Conservation (phyloP, 1,140 invertebrate species). For the Dreissena rostriformis region DNA sequence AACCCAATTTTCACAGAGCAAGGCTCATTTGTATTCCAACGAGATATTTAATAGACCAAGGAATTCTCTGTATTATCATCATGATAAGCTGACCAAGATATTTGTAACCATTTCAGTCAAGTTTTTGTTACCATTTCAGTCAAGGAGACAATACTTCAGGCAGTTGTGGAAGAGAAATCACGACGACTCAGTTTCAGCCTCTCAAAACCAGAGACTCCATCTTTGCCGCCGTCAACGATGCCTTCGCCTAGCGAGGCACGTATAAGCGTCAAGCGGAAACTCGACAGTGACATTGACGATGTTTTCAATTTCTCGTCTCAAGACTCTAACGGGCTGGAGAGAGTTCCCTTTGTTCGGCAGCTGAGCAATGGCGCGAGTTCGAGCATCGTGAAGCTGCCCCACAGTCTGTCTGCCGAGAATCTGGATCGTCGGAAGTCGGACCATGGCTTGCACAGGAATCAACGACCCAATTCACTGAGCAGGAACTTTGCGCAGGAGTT, state of each 20-base stretch:
- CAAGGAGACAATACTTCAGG: slow-evolving; percentile 53
- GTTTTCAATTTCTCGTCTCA: slow-evolving; percentile 7
- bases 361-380: not conserved
- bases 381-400: not conserved
- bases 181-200: slow-evolving; percentile 24
- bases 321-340: not conserved
- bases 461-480: slow-evolving; percentile 8
- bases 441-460: not conserved
- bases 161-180: slow-evolving; percentile 54
- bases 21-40: no score
- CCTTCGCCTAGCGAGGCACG: no score
- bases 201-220: not conserved
- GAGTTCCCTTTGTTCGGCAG: not conserved
- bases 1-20: no score
- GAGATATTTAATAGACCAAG: no score
- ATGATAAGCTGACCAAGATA: no score
- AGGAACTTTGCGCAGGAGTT: slow-evolving; percentile 80
- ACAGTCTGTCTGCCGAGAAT: not conserved
- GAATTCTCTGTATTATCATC: no score
- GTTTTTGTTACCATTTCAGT: slow-evolving; percentile 51
- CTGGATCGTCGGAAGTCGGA: slow-evolving; percentile 23
- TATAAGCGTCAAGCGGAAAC: slow-evolving; percentile 57
- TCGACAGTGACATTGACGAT: slow-evolving; percentile 49
- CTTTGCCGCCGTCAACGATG: no score
- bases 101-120: slow-evolving; percentile 50